Percentiles rank a stretch among this genome's conserved stretches.
Evolutionary conservation across 2,888 invertebrate genomes (phyloP).

Genomic region (Creontiades dilutus): DNA sequence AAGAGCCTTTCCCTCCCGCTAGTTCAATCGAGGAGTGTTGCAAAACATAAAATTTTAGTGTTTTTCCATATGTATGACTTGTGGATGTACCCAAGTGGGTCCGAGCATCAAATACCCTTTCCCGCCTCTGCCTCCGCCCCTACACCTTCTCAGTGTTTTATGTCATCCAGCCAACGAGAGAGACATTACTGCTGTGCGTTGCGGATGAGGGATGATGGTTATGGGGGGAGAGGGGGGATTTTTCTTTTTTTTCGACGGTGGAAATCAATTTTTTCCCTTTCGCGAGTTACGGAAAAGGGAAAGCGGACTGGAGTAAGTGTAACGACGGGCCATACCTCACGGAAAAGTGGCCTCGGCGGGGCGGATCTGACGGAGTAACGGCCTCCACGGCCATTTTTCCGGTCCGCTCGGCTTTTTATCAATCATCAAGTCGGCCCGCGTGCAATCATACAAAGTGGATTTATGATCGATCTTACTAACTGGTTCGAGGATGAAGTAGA

Average conservation of each 20-base stretch:
- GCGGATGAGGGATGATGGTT: background rate
- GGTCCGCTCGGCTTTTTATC: background rate
- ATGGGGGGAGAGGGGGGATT: background rate
- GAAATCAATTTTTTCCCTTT: constrained; percentile 22
- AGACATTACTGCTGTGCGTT: constrained; percentile 42
- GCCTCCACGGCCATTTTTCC: background rate
- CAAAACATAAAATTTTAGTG: constrained; percentile 75
- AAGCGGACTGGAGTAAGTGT: constrained; percentile 13
- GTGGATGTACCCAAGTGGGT: constrained; percentile 73
- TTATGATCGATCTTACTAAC: background rate
- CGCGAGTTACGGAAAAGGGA: constrained; percentile 14
- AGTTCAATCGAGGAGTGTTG: constrained; percentile 71
- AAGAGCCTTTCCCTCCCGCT: constrained; percentile 24
- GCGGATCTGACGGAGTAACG: constrained; percentile 2
- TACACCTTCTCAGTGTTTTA: constrained; percentile 47
- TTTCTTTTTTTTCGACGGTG: background rate
- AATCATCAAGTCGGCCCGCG: constrained; percentile 8
- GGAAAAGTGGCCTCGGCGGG: background rate
- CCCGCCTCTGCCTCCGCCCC: constrained; percentile 4
- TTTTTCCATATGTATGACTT: constrained; percentile 75
- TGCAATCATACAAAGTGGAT: constrained; percentile 34
- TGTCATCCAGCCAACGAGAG: constrained; percentile 61
- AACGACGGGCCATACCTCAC: background rate
- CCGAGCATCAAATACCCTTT: constrained; percentile 70
- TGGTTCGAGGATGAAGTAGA: background rate